Conservation (phyloP, 2,113 vertebrate species). For the Aviceda subcristata region DNA sequence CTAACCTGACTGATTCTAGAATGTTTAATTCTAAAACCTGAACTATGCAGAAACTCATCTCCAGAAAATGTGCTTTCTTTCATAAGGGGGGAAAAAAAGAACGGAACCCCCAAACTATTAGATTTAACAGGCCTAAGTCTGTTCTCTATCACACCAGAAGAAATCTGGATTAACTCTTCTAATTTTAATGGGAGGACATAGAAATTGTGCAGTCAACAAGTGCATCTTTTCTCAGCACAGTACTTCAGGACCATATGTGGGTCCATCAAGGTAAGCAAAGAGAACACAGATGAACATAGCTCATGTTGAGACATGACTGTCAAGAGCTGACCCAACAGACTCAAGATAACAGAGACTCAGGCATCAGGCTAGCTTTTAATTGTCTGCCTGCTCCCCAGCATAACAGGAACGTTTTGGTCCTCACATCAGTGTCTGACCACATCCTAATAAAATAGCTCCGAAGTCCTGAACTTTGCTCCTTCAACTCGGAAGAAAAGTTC, state of each 20-base stretch:
- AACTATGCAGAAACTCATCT: neutral
- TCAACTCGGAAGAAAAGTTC: neutral
- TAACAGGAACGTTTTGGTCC: accelerated
- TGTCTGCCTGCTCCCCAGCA: neutral
- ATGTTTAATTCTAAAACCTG: neutral
- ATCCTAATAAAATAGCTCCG: neutral
- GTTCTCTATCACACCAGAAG: neutral
- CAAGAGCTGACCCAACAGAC: neutral
- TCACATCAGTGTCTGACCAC: neutral
- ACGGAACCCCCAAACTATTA: neutral
- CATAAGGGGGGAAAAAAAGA: accelerated
- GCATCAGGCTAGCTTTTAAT: neutral
- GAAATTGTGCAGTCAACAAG: neutral
- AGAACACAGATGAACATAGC: neutral
- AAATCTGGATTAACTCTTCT: neutral
- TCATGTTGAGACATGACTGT: neutral
- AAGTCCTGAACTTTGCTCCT: neutral
- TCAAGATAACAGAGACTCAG: accelerated
- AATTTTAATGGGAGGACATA: neutral
- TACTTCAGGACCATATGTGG: neutral
- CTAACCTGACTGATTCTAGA: neutral
- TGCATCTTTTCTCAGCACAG: neutral
- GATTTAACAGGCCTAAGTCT: neutral
- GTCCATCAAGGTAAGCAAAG: neutral
- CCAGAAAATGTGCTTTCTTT: neutral